phyloP scores from a whole-genome alignment of 2,113 vertebrate species.

The Rhynchopsitta pachyrhyncha region DNA sequence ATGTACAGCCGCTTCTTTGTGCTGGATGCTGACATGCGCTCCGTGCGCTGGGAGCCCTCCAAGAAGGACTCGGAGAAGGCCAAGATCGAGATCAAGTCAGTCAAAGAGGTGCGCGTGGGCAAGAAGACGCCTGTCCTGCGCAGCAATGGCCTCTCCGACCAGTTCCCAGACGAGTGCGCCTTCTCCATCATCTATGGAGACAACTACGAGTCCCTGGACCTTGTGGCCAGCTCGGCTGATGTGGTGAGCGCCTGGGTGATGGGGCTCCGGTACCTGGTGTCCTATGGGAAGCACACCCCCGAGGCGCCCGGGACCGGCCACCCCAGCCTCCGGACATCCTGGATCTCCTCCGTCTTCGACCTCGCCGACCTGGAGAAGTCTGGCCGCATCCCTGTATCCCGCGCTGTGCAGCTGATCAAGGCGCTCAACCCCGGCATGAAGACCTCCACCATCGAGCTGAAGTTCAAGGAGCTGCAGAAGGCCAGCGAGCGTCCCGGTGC shows the following conservation, averaged over 20 bases:
- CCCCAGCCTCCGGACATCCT: slow-evolving; percentile 85
- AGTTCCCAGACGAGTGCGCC: slow-evolving; percentile 90
- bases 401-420: slow-evolving; percentile 88
- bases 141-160: slow-evolving; percentile 90
- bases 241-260: slow-evolving; percentile 93
- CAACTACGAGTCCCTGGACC: slow-evolving; percentile 90
- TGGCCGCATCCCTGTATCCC: slow-evolving; percentile 81
- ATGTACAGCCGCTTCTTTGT: slow-evolving; percentile 94
- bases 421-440: slow-evolving; percentile 91
- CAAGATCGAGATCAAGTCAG: slow-evolving; percentile 90
- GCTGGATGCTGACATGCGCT: slow-evolving; percentile 88
- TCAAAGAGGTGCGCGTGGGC: slow-evolving; percentile 89
- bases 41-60: slow-evolving; percentile 90
- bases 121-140: slow-evolving; percentile 90
- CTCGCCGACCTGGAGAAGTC: slow-evolving; percentile 83
- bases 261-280: slow-evolving; percentile 89
- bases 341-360: slow-evolving; percentile 88
- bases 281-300: slow-evolving; percentile 86
- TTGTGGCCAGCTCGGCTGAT: slow-evolving; percentile 87
- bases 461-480: slow-evolving; percentile 92
- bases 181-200: slow-evolving; percentile 95
- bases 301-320: slow-evolving; percentile 78
- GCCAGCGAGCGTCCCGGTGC: slow-evolving; percentile 77
- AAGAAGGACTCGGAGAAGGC: slow-evolving; percentile 93
- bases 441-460: slow-evolving; percentile 85